phyloP scores from a whole-genome alignment of 2,113 vertebrate species.

The Scopus umbretta region DNA sequence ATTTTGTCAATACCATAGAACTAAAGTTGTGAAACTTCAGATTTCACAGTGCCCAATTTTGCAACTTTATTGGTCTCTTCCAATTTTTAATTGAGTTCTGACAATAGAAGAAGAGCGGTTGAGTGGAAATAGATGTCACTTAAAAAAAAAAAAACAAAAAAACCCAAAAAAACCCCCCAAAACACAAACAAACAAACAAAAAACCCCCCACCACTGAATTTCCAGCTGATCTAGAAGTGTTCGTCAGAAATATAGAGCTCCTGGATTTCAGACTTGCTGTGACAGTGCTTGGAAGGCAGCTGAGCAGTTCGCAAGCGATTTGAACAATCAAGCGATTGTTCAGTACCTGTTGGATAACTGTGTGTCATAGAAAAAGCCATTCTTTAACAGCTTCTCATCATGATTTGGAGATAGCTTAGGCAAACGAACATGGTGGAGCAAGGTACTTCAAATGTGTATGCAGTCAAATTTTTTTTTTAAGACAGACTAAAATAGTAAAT shows the following conservation, averaged over 20 bases:
- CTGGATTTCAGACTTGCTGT: background rate
- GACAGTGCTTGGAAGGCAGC: background rate
- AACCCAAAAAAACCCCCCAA: no score
- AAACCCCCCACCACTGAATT: background rate
- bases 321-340: background rate
- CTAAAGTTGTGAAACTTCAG: background rate
- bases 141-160: background rate
- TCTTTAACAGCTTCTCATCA: background rate
- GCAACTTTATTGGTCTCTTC: background rate
- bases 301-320: background rate
- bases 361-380: background rate
- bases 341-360: background rate
- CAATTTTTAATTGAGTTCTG: background rate
- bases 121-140: background rate
- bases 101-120: background rate
- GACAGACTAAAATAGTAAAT: background rate
- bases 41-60: background rate
- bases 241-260: background rate
- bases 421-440: background rate
- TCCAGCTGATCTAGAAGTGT: background rate
- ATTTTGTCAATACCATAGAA: background rate
- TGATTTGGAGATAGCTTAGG: background rate
- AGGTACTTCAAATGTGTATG: background rate
- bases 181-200: background rate
- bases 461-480: background rate